Conservation (phyloP, 1,140 invertebrate genomes). For the Diabrotica virgifera region DNA sequence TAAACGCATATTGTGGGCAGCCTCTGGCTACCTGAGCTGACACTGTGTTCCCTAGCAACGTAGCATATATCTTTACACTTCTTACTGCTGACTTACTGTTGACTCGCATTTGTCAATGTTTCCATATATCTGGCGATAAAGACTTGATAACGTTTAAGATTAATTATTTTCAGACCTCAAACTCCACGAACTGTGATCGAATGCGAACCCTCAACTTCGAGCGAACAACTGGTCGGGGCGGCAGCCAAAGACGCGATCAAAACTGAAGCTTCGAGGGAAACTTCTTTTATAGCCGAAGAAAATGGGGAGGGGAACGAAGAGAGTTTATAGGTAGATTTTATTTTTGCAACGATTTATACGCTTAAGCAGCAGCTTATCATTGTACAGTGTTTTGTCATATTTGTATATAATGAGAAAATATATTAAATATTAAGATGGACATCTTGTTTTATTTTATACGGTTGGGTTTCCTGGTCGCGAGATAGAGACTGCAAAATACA, state of each 20-base stretch:
- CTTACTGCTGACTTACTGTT: too few relatives aligned
- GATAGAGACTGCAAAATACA: too few relatives aligned
- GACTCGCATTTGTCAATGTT: too few relatives aligned
- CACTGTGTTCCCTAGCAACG: too few relatives aligned
- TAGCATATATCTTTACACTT: too few relatives aligned
- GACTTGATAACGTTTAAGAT: too few relatives aligned
- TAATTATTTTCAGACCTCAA: conserved; percentile 35
- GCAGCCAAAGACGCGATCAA: conserved; percentile 42
- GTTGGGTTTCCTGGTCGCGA: too few relatives aligned
- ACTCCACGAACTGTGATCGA: conserved; percentile 36
- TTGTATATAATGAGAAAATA: conserved; percentile 1
- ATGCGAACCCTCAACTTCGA: conserved; percentile 27
- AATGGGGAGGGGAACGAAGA: conserved; percentile 60
- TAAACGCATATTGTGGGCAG: too few relatives aligned
- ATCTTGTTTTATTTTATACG: too few relatives aligned
- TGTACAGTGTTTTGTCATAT: conserved; percentile 9
- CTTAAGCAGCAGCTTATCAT: background rate
- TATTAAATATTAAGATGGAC: background rate
- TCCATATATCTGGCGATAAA: too few relatives aligned
- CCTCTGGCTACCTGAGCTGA: too few relatives aligned
- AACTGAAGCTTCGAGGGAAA: conserved; percentile 56
- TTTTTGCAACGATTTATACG: background rate
- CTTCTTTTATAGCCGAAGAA: conserved; percentile 63
- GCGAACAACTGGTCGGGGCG: conserved; percentile 1
- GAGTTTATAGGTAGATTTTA: background rate